phyloP scores from a whole-genome alignment of 2,797 vertebrate genomes.

The Pseudochirops corinnae region DNA sequence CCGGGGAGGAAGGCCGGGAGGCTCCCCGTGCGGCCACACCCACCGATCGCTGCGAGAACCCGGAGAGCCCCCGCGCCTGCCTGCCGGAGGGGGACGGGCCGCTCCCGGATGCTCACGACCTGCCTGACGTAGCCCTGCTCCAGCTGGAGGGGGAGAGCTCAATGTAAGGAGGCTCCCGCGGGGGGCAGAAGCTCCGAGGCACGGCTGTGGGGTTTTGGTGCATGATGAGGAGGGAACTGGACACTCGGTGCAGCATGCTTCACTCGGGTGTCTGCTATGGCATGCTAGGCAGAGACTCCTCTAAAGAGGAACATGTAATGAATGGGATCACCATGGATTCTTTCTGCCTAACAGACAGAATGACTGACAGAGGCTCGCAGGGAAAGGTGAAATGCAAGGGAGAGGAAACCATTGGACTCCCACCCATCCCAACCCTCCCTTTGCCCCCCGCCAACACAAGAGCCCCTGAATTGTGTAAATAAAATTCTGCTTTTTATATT shows the following conservation, averaged over 20 bases:
- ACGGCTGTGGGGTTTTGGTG: constrained; percentile 66
- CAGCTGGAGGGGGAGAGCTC: constrained; percentile 75
- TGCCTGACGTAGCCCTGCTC: constrained; percentile 78
- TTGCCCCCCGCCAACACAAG: constrained; percentile 61
- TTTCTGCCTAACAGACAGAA: constrained; percentile 53
- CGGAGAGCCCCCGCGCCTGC: constrained; percentile 68
- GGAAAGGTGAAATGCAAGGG: constrained; percentile 76
- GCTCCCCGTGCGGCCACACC: constrained; percentile 69
- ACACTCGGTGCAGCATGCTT: constrained; percentile 60
- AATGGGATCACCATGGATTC: constrained; percentile 68
- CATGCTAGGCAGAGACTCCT: constrained; percentile 64
- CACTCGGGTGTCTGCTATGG: constrained; percentile 30
- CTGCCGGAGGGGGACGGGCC: constrained; percentile 69
- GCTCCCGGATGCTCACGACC: constrained; percentile 75
- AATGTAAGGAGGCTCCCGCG: constrained; percentile 68
- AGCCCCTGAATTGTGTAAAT: constrained; percentile 78
- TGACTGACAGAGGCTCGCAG: constrained; percentile 49
- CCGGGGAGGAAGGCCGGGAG: constrained; percentile 65
- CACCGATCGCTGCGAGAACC: constrained; percentile 69
- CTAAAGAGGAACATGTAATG: constrained; percentile 50
- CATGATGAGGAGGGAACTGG: constrained; percentile 57
- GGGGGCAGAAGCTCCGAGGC: constrained; percentile 50
- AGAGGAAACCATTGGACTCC: constrained; percentile 67
- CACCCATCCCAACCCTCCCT: constrained; percentile 21
- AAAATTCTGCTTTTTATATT: constrained; percentile 80